phyloP scores from a whole-genome alignment of 2,113 vertebrate species.

The Bettongia penicillata region DNA sequence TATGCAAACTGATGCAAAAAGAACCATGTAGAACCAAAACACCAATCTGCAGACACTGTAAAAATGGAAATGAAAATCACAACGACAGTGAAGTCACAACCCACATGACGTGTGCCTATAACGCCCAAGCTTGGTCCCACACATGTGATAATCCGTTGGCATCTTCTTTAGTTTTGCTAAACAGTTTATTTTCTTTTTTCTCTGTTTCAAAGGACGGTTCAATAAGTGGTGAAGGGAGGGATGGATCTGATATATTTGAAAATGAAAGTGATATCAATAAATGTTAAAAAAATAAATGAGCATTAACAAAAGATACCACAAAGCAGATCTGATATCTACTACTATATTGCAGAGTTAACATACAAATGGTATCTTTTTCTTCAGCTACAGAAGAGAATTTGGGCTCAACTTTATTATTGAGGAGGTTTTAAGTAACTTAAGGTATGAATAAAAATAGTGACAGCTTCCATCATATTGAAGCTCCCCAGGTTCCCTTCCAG shows the following conservation, averaged over 20 bases:
- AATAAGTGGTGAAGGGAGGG: neutral
- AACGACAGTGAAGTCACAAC: neutral
- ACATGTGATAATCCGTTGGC: neutral
- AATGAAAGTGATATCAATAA: neutral
- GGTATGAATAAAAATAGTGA: slow-evolving; percentile 59
- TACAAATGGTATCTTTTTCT: slow-evolving; percentile 20
- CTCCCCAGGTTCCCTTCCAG: neutral
- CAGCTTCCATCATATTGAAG: neutral
- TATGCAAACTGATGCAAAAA: neutral
- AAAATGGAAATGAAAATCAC: neutral
- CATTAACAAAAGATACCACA: neutral
- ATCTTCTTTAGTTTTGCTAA: neutral
- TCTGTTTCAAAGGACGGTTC: neutral
- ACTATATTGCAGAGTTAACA: neutral
- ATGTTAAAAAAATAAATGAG: neutral
- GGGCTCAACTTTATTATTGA: slow-evolving; percentile 72
- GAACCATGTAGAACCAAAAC: neutral
- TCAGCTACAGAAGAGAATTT: slow-evolving; percentile 53
- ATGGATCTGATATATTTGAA: neutral
- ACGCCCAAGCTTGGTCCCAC: neutral
- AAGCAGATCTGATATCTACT: neutral
- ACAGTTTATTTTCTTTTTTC: neutral
- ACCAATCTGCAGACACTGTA: neutral
- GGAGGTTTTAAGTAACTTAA: slow-evolving; percentile 66
- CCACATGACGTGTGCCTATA: neutral